phyloP scores from a whole-genome alignment of 2,888 invertebrate species.

The Steinernema hermaphroditum region DNA sequence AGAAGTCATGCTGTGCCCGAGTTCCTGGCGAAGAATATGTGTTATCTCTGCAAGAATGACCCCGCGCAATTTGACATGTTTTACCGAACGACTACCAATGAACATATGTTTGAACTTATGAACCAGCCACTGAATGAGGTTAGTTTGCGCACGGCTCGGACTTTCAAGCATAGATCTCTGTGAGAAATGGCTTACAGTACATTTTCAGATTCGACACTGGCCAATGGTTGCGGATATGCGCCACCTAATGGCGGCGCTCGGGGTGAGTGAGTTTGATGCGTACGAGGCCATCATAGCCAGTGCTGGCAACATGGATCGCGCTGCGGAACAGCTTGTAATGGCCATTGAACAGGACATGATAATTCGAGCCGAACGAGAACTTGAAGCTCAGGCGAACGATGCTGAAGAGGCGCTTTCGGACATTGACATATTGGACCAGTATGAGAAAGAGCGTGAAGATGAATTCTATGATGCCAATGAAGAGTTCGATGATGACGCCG shows the following conservation, averaged over 20 bases:
- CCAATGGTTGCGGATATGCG: background rate
- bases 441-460: background rate
- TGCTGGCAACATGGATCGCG: background rate
- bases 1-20: background rate
- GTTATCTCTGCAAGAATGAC: background rate
- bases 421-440: background rate
- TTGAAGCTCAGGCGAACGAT: background rate
- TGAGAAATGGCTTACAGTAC: no score
- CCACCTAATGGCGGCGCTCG: background rate
- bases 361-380: background rate
- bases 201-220: background rate
- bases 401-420: background rate
- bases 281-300: background rate
- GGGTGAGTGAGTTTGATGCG: background rate
- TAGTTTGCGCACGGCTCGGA: no score
- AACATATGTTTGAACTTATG: background rate
- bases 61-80: background rate
- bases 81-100: background rate
- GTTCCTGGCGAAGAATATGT: background rate
- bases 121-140: background rate
- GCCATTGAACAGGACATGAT: background rate
- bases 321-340: background rate
- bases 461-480: background rate
- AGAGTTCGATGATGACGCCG: no score
- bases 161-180: no score